phyloP scores from a whole-genome alignment of 2,797 vertebrate genomes.

The Ctenopoma kingsleyae region DNA sequence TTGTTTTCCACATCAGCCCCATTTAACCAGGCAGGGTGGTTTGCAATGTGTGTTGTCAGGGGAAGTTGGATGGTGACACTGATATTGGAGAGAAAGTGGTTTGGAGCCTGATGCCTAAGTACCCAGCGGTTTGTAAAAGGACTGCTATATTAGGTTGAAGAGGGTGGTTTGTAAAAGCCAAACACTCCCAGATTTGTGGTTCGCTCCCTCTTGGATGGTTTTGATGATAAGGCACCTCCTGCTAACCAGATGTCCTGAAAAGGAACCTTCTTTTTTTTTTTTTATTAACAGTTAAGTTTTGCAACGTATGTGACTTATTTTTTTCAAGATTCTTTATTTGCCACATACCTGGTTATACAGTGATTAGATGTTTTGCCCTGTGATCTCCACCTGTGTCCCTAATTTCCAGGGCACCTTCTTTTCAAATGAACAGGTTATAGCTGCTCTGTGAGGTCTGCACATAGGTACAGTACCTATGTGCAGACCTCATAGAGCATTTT shows the following conservation, averaged over 20 bases:
- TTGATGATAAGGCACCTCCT: constrained; percentile 20
- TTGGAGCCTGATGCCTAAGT: constrained; percentile 42
- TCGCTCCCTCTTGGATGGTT: constrained; percentile 11
- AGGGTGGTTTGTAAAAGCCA: constrained; percentile 72
- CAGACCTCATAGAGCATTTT: too few relatives aligned
- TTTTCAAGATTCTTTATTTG: too few relatives aligned
- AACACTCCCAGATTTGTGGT: constrained; percentile 50
- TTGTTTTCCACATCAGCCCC: constrained; percentile 18
- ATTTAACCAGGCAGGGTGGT: constrained; percentile 67
- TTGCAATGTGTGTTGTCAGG: constrained; percentile 44
- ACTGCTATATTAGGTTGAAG: constrained; percentile 6
- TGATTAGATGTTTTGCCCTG: background rate
- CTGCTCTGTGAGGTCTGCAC: background rate
- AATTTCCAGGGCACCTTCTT: background rate
- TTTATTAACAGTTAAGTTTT: background rate
- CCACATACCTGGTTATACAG: too few relatives aligned
- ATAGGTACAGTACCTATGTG: too few relatives aligned
- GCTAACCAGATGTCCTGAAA: constrained; percentile 13
- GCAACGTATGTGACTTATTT: background rate
- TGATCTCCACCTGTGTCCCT: too few relatives aligned
- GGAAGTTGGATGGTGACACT: constrained; percentile 18
- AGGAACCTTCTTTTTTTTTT: background rate
- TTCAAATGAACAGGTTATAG: background rate
- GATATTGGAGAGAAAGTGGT: constrained; percentile 53
- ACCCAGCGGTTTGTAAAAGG: constrained; percentile 66